Evolutionary conservation across 2,797 vertebrate species (phyloP).

Genomic region (Muraenolepis orangiensis): DNA sequence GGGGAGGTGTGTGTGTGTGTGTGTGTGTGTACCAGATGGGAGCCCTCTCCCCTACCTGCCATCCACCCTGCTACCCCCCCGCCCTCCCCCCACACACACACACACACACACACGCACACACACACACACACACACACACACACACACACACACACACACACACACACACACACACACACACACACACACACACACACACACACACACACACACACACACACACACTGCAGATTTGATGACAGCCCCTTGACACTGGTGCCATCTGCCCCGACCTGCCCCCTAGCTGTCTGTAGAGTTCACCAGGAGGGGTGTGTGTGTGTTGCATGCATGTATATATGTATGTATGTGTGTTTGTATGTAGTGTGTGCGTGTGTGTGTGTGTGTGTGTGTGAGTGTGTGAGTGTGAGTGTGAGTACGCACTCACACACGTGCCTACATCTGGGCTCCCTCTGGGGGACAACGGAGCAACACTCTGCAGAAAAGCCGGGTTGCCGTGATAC

Average conservation of each 20-base stretch:
- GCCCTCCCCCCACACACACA: slow-evolving; percentile 11
- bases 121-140: background rate
- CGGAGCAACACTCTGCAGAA: slow-evolving; percentile 54
- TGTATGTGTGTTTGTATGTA: background rate
- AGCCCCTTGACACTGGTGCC: slow-evolving; percentile 58
- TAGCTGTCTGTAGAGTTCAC: slow-evolving; percentile 62
- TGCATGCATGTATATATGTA: background rate
- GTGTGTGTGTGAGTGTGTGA: slow-evolving; percentile 11
- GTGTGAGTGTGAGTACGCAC: no score
- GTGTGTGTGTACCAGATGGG: slow-evolving; percentile 66
- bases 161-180: no score
- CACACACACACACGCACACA: background rate
- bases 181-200: no score
- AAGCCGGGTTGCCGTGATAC: slow-evolving; percentile 48
- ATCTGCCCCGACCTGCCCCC: slow-evolving; percentile 66
- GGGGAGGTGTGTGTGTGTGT: slow-evolving; percentile 19
- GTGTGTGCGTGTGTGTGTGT: background rate
- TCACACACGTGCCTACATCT: slow-evolving; percentile 59
- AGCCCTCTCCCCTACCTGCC: slow-evolving; percentile 56
- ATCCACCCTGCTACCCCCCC: slow-evolving; percentile 59
- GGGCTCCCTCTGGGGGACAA: slow-evolving; percentile 62
- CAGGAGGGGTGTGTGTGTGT: slow-evolving; percentile 30
- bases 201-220: no score
- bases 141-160: background rate
- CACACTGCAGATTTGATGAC: slow-evolving; percentile 32